These are phyloP conservation scores for Colistium nudipinnis DNA, from an alignment of 2,113 vertebrate genomes.

Conservation along the genomic window DNA sequence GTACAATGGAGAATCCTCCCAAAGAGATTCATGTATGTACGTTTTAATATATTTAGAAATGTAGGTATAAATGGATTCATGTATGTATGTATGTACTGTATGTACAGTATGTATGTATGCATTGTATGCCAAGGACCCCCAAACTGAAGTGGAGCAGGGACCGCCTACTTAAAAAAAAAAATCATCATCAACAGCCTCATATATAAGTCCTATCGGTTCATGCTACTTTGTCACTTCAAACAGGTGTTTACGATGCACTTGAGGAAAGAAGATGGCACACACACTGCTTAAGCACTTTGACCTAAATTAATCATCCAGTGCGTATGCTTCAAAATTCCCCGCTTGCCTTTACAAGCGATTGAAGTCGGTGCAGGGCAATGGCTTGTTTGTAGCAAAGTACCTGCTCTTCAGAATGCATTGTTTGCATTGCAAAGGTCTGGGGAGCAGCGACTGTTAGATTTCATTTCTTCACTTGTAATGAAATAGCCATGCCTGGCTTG, in stretches of 20 bases:
- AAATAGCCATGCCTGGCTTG: slow-evolving; percentile 87
- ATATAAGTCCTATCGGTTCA: slow-evolving; percentile 32
- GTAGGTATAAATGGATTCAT: too few species aligned
- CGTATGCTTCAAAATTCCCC: slow-evolving; percentile 11
- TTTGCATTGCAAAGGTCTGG: slow-evolving; percentile 80
- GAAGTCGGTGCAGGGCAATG: slow-evolving; percentile 11
- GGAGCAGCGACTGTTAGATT: slow-evolving; percentile 83
- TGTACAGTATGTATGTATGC: too few species aligned
- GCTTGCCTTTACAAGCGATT: slow-evolving; percentile 36
- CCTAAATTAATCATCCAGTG: slow-evolving; percentile 51
- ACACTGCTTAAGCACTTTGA: slow-evolving; percentile 15
- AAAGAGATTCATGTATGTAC: too few species aligned
- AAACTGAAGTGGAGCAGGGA: too few species aligned
- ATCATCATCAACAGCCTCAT: slow-evolving; percentile 15
- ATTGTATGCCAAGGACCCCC: neutral
- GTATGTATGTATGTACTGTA: too few species aligned
- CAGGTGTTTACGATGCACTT: neutral
- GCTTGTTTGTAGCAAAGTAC: slow-evolving; percentile 46
- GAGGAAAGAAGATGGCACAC: slow-evolving; percentile 19
- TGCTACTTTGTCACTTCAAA: slow-evolving; percentile 35
- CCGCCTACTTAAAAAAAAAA: too few species aligned
- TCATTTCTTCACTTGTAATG: slow-evolving; percentile 84
- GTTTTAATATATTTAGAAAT: too few species aligned
- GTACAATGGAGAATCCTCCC: too few species aligned
- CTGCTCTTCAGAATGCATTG: slow-evolving; percentile 49